Conservation (phyloP, 2,113 vertebrate species). For the Naja naja region DNA sequence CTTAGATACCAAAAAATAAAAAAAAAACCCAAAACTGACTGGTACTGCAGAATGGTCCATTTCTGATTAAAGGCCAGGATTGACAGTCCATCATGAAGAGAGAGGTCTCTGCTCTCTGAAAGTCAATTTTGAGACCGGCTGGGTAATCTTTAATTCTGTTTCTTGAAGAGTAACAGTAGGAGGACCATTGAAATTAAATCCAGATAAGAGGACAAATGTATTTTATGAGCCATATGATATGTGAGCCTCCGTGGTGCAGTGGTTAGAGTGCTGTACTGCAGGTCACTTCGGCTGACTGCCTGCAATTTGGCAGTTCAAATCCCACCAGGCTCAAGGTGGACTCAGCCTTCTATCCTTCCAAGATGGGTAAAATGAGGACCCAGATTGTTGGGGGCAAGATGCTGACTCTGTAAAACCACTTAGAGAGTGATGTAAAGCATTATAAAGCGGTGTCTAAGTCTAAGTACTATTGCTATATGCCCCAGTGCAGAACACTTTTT, state of each 20-base stretch:
- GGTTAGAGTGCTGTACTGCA: too few relatives aligned
- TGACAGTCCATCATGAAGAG: neutral
- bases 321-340: too few relatives aligned
- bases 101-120: too few relatives aligned
- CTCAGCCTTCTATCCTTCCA: too few relatives aligned
- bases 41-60: fast-evolving
- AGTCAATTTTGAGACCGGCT: neutral
- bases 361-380: too few relatives aligned
- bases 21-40: neutral
- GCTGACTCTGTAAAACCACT: too few relatives aligned
- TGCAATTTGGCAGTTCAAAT: too few relatives aligned
- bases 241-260: neutral
- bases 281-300: too few relatives aligned
- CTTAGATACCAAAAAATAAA: slow-evolving; percentile 32
- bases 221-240: neutral
- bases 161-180: neutral
- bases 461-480: too few relatives aligned
- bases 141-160: neutral
- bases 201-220: neutral
- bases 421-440: too few relatives aligned
- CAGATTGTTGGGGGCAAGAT: too few relatives aligned
- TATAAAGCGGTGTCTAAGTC: too few relatives aligned
- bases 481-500: neutral
- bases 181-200: neutral
- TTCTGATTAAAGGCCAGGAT: fast-evolving